Conservation (phyloP, 37 sponge, comb jelly and placozoan species). For the Hexactinellida sp. region DNA sequence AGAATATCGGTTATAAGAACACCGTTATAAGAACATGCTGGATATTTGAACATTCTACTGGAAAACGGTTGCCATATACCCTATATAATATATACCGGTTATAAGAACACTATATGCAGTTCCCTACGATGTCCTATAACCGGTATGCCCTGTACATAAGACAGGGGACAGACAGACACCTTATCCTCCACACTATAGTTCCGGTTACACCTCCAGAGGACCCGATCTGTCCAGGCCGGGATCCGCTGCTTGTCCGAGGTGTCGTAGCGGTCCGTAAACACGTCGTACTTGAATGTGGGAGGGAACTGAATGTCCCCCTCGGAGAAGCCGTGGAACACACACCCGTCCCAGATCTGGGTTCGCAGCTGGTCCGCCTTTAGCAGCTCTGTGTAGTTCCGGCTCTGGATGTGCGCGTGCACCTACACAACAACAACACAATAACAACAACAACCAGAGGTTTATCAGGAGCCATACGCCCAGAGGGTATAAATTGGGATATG, state of each 20-base stretch:
- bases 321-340: conserved; percentile 78
- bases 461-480: too few relatives aligned
- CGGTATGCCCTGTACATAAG: too few relatives aligned
- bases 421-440: neutral
- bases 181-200: conserved; percentile 18
- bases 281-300: conserved; percentile 99
- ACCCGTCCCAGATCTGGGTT: neutral
- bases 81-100: too few relatives aligned
- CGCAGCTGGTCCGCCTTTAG: neutral
- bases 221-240: conserved; percentile 98
- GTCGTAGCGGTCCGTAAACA: conserved; percentile 94
- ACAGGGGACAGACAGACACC: neutral
- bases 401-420: neutral
- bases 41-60: too few relatives aligned
- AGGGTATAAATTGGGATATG: too few relatives aligned
- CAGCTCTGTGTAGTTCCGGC: neutral
- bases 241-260: conserved; percentile 90
- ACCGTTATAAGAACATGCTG: too few relatives aligned
- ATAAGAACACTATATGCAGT: too few relatives aligned
- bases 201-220: conserved; percentile 69
- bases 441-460: too few relatives aligned
- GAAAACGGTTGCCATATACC: too few relatives aligned
- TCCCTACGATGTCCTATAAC: too few relatives aligned
- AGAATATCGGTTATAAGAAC: too few relatives aligned
- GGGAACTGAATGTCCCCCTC: conserved; percentile 80